Conservation (phyloP, 1,140 invertebrate genomes). For the Drosophila kikkawai region DNA sequence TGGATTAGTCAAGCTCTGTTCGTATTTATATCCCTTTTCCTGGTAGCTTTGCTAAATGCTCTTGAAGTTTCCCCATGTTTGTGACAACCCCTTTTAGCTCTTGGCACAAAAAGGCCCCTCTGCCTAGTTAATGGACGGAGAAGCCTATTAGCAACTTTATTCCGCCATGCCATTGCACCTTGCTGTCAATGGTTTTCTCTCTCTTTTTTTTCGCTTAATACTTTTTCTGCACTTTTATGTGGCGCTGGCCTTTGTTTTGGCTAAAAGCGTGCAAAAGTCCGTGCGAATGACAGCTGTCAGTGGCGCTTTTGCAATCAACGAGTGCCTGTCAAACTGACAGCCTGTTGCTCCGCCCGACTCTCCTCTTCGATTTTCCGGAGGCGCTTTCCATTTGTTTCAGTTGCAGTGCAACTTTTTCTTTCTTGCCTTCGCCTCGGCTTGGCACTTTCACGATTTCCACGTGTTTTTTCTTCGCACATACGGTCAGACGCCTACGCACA, state of each 20-base stretch:
- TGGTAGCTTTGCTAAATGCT: conserved; percentile 1
- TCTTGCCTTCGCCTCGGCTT: conserved; percentile 20
- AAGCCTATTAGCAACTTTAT: conserved; percentile 51
- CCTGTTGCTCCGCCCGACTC: conserved; percentile 60
- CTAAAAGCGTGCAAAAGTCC: conserved; percentile 35
- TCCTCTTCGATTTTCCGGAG: not conserved
- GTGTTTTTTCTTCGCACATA: conserved; percentile 32
- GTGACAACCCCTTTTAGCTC: conserved; percentile 22
- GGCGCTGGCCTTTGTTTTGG: conserved; percentile 9
- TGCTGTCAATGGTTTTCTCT: conserved; percentile 17
- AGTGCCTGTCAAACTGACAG: conserved; percentile 70
- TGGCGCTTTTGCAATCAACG: conserved; percentile 65
- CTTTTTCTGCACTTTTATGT: conserved; percentile 32
- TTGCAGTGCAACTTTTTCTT: conserved; percentile 41
- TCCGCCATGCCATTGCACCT: conserved; percentile 38
- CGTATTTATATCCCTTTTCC: not conserved
- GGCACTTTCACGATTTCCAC: conserved; percentile 27
- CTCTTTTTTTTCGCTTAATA: conserved; percentile 1
- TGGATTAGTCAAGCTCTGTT: not conserved
- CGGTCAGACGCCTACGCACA: conserved; percentile 42
- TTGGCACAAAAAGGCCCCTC: conserved; percentile 1
- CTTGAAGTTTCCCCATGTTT: conserved; percentile 7
- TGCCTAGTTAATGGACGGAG: conserved; percentile 37
- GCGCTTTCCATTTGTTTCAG: conserved; percentile 21
- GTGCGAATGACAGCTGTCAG: conserved; percentile 78